Conservation (phyloP, 2,113 vertebrate species). For the Syrrhaptes paradoxus region DNA sequence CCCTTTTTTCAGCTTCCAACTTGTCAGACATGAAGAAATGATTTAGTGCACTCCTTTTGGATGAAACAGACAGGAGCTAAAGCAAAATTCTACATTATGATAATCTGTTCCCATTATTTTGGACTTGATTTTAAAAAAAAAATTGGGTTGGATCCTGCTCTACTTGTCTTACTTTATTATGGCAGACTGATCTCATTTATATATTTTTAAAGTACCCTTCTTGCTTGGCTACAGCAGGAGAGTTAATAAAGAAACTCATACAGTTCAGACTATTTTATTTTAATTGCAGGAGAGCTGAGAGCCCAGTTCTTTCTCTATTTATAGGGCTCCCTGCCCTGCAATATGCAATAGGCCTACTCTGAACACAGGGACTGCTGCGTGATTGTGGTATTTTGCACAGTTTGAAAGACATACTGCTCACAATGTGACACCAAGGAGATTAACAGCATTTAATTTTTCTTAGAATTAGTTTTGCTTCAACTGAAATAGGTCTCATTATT, state of each 20-base stretch:
- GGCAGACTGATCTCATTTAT: background rate
- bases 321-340: background rate
- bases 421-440: background rate
- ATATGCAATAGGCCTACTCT: background rate
- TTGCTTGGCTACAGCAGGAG: background rate
- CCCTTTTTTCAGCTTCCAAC: background rate
- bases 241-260: background rate
- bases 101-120: background rate
- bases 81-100: background rate
- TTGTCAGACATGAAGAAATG: background rate
- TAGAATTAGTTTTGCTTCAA: conserved; percentile 33
- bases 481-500: conserved; percentile 12
- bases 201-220: background rate
- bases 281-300: background rate
- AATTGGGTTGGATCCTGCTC: background rate
- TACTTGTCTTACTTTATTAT: background rate
- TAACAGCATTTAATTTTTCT: conserved; percentile 37
- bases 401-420: conserved; percentile 7
- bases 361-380: background rate
- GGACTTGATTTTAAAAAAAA: background rate
- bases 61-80: background rate
- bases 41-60: background rate
- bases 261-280: background rate
- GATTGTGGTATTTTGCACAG: background rate
- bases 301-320: background rate